Evolutionary conservation across 2,888 invertebrate genomes (phyloP).

Genomic region (Bembecia ichneumoniformis): DNA sequence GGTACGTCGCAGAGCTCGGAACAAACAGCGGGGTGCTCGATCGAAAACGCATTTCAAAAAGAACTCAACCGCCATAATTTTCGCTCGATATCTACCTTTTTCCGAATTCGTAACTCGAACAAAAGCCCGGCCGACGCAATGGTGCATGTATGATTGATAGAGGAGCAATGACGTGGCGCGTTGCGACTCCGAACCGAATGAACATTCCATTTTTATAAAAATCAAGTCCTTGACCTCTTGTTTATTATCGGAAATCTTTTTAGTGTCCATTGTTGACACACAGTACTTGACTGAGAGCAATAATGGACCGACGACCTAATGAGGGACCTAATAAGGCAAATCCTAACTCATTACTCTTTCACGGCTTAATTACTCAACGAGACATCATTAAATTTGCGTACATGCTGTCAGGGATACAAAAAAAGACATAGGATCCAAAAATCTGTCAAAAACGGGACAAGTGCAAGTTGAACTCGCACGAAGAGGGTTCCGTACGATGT

Average conservation of each 20-base stretch:
- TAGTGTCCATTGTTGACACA: neutral
- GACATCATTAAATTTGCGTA: too few species aligned
- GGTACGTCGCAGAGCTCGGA: conserved; percentile 26
- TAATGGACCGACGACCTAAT: too few species aligned
- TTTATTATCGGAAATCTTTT: conserved; percentile 9
- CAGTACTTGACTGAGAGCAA: too few species aligned
- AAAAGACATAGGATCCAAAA: too few species aligned
- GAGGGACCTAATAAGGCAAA: too few species aligned
- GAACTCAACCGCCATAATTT: conserved; percentile 59
- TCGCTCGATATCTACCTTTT: conserved; percentile 58
- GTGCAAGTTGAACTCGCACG: too few species aligned
- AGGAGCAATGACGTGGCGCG: conserved; percentile 51
- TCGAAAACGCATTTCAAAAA: conserved; percentile 46
- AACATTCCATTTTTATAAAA: conserved; percentile 45
- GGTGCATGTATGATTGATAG: conserved; percentile 71
- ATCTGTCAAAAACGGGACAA: too few species aligned
- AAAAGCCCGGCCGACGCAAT: conserved; percentile 65
- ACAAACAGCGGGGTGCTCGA: conserved; percentile 39
- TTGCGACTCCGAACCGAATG: conserved; percentile 25
- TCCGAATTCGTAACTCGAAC: conserved; percentile 66
- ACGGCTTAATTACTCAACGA: too few species aligned
- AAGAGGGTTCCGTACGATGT: too few species aligned
- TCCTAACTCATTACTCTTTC: too few species aligned
- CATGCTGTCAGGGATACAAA: too few species aligned
- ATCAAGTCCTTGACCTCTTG: conserved; percentile 56